Evolutionary conservation across 1,140 invertebrate genomes (phyloP), one percentile per base, ranked within the genome.

Genomic region (Condylostylus longicornis): DNA sequence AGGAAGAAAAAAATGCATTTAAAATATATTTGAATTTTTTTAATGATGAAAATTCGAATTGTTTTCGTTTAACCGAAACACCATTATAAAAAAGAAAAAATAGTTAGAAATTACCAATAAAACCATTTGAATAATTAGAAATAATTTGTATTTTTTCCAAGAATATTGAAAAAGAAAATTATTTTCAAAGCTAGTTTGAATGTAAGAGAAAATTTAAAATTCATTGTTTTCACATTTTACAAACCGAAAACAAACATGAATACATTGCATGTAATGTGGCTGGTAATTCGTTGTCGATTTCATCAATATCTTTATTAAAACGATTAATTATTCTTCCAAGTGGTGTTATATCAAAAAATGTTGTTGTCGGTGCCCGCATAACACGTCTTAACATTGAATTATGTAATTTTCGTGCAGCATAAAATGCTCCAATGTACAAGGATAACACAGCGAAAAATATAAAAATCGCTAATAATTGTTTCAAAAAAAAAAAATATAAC

Each of bases 291-390:
- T 74, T 78, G 66, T 86, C 82, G 53, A 83, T 64, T 45, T 71
- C 70, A 58, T 87, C 81, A 44, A 87, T 69, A 67, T 87, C 85
- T 64, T 82, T 84, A 61, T 74, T 73, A 65, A 91, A 88, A 49
- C 82, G 70, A 66, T 87, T 88, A 47, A 89, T 65, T 50, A 88
- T 73, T 52, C 86, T 70, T 50, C 86, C 86, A 40, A 79, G 56
- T 31, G 86, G 85, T 46, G 85, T 88, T 46, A 80, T 75, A 62
- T 91, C 86, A 69, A 84, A 90, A 68, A 89, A 88, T 44, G 68
- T 47, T 47, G 70, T 68, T 47, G 63, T 63, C 28, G 85, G 84
- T 45, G 72, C 71, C 44, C 72, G 72, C 46, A 90, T 65, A 42
- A 80, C 69, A 52, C 75, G 70, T 41, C 61, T 57, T 37, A 93